Evolutionary conservation across 2,888 invertebrate species (phyloP).

Genomic region (Aradus depressus): DNA sequence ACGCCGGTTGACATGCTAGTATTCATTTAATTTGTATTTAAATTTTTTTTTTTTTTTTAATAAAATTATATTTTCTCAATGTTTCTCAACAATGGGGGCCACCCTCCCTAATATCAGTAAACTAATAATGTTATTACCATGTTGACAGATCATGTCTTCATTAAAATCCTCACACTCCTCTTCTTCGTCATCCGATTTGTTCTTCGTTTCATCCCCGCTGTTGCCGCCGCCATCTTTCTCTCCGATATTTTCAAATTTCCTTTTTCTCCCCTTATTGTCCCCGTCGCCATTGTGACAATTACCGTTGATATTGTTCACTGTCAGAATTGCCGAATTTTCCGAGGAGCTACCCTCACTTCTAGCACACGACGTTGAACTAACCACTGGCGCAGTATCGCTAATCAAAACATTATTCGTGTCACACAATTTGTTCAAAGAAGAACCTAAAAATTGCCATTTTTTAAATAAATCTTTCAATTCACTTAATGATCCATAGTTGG

Average conservation of each 20-base stretch:
- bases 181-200: conserved; percentile 33
- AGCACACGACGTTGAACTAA: not conserved
- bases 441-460: conserved; percentile 12
- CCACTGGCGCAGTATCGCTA: conserved; percentile 6
- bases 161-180: conserved; percentile 40
- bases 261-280: not conserved
- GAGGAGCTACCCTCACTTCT: not conserved
- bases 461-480: not conserved
- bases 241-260: conserved; percentile 10
- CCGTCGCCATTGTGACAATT: not conserved
- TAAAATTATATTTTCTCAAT: no score
- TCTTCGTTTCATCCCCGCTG: conserved; percentile 11
- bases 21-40: no score
- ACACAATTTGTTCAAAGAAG: conserved; percentile 8
- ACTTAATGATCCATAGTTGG: no score
- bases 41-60: no score
- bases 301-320: no score
- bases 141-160: conserved; percentile 45
- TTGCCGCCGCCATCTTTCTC: conserved; percentile 19
- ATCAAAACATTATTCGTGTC: conserved; percentile 3
- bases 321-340: not conserved
- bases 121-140: no score
- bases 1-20: no score
- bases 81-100: no score
- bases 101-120: no score